Evolutionary conservation across 1,140 invertebrate genomes (phyloP).

Genomic region (Microplitis mediator): DNA sequence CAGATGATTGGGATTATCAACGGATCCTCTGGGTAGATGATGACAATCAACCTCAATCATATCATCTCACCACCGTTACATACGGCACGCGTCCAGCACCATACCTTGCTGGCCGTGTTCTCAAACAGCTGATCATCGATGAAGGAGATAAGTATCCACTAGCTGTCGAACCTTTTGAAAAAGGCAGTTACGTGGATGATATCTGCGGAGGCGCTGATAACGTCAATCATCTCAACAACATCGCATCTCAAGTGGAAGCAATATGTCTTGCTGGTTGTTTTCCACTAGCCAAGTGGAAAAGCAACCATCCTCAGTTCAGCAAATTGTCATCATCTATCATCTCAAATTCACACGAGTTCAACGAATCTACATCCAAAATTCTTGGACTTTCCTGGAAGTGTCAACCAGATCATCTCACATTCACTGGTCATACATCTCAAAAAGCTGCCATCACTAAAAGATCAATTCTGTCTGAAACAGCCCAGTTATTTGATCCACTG

Average conservation of each 20-base stretch:
- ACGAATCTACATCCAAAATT: neutral
- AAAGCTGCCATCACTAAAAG: constrained; percentile 10
- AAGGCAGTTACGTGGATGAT: constrained; percentile 24
- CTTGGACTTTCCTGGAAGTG: neutral
- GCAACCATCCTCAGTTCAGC: neutral
- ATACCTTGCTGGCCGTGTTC: neutral
- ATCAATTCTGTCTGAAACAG: constrained; percentile 27
- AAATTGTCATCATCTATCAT: neutral
- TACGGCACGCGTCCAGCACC: neutral
- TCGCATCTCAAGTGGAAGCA: neutral
- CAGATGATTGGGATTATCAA: constrained; percentile 35
- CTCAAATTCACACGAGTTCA: neutral
- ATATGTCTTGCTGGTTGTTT: constrained; percentile 12
- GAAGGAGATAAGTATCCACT: neutral
- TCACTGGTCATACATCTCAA: neutral
- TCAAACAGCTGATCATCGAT: no score
- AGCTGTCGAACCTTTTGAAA: neutral
- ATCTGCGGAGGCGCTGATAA: constrained; percentile 23
- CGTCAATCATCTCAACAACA: neutral
- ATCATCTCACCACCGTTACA: constrained; percentile 4
- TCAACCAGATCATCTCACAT: neutral
- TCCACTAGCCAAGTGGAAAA: constrained; percentile 10
- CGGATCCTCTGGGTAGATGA: constrained; percentile 46
- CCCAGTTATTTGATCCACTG: constrained; percentile 35
- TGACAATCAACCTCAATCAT: neutral